Percentiles rank a stretch among this genome's conserved stretches.
Evolutionary conservation across 2,797 vertebrate species (phyloP).

Genomic region (Leucoraja ocellata): DNA sequence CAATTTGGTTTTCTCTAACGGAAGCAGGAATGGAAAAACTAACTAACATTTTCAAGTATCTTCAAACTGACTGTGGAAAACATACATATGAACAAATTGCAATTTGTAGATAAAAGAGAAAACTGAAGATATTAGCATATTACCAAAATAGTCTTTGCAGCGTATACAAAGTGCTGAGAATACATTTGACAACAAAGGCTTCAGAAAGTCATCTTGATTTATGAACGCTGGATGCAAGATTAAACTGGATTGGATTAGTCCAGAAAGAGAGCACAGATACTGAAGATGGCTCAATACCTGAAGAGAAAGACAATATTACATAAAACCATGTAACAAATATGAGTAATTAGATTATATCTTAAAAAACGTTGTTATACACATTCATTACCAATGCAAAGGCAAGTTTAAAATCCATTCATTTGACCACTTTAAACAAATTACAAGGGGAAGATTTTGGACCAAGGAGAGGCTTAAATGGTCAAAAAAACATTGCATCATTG

Average conservation of each 20-base stretch:
- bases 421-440: not conserved
- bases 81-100: not conserved
- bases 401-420: not conserved
- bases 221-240: constrained; percentile 60
- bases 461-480: not conserved
- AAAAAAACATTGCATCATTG: not conserved
- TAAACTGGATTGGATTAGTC: constrained; percentile 69
- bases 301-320: constrained; percentile 43
- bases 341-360: not conserved
- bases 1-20: not conserved
- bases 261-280: constrained; percentile 70
- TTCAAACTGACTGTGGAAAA: not conserved
- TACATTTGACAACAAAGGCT: constrained; percentile 59
- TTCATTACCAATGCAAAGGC: not conserved
- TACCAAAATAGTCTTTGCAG: constrained; percentile 64
- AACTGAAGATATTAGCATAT: constrained; percentile 40
- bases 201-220: constrained; percentile 66
- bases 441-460: not conserved
- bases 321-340: not conserved
- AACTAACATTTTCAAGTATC: not conserved
- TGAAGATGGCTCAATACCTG: constrained; percentile 71
- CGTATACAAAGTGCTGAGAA: constrained; percentile 63
- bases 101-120: not conserved
- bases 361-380: not conserved
- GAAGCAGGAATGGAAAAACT: not conserved